Base-by-base conservation (phyloP, 1,140 invertebrate genomes). In the Brachionus manjavacas region DNA sequence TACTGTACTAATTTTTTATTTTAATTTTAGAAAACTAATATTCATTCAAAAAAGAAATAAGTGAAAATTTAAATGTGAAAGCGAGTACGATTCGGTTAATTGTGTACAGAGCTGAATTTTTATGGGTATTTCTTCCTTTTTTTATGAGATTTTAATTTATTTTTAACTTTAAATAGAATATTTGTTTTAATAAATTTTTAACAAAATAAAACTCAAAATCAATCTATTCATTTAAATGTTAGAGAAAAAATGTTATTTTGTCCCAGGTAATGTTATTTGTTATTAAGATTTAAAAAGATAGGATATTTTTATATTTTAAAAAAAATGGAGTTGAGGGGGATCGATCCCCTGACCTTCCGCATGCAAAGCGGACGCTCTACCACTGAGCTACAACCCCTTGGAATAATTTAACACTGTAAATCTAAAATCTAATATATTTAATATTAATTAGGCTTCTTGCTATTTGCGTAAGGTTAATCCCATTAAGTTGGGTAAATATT, bases 381-480 rank as follows among this genome's bases (percentile, higher is more conserved):
- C 74, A 78, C 74, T 78, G 74, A 78, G 74, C 74, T 78, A 78
- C 74, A 78, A 78, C 74, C 74, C 74, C 74, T 78, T 60, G 16
- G 52, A 60, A 60, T 60, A 60, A 60, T 8, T n/a, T 8, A 20
- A 20, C 16, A 60, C n/a, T 52, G 16, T 4, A n/a, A 52, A 23
- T 9, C 52, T 60, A 8, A 60, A 60, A 25, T 60, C 16, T 20
- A 60, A 60, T 20, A 60, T 23, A 9, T 60, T 60, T 6, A 60
- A 60, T 60, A 60, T 20, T 60, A 11, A 25, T 16, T 20, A 20
- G 52, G 52, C 11, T 60, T 60, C 52, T 60, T 20, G 9, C 16
- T 23, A 20, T 60, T 60, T 20, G 16, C 52, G 20, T 60, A 6
- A n/a, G 9, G 20, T n/a, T 9, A 60, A 60, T 60, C 52, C 16